Evolutionary conservation across 2,797 vertebrate genomes (phyloP).

Genomic region (Anguilla marmorata): DNA sequence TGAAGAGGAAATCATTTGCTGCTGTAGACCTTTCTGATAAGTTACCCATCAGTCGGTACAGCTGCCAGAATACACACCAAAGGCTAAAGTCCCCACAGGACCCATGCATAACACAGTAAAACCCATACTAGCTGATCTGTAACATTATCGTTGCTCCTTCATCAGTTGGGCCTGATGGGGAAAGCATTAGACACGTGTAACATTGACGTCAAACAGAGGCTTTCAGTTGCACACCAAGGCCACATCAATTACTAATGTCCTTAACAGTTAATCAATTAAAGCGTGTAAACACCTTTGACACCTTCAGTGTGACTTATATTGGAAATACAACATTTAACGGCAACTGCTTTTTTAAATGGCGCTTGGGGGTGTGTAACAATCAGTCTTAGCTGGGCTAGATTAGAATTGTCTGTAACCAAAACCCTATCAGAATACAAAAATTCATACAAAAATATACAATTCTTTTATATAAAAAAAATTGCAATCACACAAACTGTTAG

Average conservation of each 20-base stretch:
- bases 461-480: constrained; percentile 1
- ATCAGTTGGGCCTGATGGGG: not conserved
- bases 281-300: not conserved
- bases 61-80: not conserved
- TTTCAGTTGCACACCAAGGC: not conserved
- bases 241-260: not conserved
- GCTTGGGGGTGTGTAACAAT: not conserved
- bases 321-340: not conserved
- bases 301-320: not conserved
- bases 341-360: not conserved
- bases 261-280: not conserved
- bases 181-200: not conserved
- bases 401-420: not conserved
- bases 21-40: not conserved
- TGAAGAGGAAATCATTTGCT: not conserved
- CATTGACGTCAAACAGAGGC: not conserved
- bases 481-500: not conserved
- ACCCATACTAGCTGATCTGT: not conserved
- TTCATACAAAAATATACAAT: constrained; percentile 9
- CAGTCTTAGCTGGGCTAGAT: not conserved
- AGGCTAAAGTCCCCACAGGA: constrained; percentile 14
- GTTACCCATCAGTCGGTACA: not conserved
- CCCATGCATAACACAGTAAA: constrained; percentile 7
- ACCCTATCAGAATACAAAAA: not conserved
- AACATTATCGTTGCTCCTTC: not conserved